Percentiles rank a stretch among this genome's conserved stretches.
These are phyloP conservation scores for Myotis myotis DNA, from an alignment of 2,797 vertebrate genomes.

Conservation along the genomic window DNA sequence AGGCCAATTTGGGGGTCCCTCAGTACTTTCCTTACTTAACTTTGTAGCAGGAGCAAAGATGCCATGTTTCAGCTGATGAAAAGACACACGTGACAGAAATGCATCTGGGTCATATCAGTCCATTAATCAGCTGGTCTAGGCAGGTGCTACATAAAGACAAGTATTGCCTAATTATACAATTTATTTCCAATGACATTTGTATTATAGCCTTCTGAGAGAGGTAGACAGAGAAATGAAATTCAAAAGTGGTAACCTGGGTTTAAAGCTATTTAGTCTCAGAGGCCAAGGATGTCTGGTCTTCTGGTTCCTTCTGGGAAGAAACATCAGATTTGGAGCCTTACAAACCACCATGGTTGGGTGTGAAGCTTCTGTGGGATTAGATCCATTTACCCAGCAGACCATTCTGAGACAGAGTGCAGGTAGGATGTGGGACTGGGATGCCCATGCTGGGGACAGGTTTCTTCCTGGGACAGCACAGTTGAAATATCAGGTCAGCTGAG, in stretches of 20 bases:
- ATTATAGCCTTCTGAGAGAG: not conserved
- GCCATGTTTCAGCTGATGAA: not conserved
- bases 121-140: not conserved
- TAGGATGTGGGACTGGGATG: too few relatives aligned
- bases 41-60: not conserved
- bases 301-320: not conserved
- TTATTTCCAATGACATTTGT: conserved; percentile 28
- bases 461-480: not conserved
- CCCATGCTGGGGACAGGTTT: not conserved
- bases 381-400: not conserved
- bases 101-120: not conserved
- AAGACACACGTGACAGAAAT: not conserved
- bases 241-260: not conserved
- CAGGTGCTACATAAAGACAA: conserved; percentile 56
- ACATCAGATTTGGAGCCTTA: not conserved
- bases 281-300: not conserved
- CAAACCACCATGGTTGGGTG: too few relatives aligned
- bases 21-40: not conserved
- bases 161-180: conserved; percentile 49
- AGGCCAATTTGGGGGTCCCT: too few relatives aligned
- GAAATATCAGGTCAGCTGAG: not conserved
- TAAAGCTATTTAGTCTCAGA: not conserved
- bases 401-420: not conserved
- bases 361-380: not conserved
- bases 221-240: not conserved